phyloP scores from a whole-genome alignment of 2,797 vertebrate genomes.

The Sebastes matsubarae region DNA sequence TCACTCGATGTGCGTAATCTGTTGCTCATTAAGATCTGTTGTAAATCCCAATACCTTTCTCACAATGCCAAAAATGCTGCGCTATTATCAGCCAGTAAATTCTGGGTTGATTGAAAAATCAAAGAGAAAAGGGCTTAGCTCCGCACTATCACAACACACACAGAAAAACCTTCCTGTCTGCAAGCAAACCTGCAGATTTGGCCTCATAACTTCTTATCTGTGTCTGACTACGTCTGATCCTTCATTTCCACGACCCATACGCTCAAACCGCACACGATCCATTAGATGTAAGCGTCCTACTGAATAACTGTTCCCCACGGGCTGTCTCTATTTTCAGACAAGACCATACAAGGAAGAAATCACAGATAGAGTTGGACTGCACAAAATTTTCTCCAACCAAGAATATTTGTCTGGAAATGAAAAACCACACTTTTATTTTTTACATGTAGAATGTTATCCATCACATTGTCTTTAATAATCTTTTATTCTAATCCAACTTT shows the following conservation, averaged over 20 bases:
- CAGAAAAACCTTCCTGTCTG: background rate
- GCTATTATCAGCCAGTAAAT: slow-evolving; percentile 8
- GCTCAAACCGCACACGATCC: slow-evolving; percentile 51
- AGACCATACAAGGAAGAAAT: slow-evolving; percentile 4
- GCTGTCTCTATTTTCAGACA: slow-evolving; percentile 27
- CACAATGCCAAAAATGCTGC: background rate
- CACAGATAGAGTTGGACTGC: slow-evolving; percentile 2
- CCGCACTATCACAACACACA: background rate
- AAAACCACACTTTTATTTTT: background rate
- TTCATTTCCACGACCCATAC: slow-evolving; percentile 20
- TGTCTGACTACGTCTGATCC: slow-evolving; percentile 4
- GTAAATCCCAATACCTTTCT: slow-evolving; percentile 10
- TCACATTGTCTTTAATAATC: background rate
- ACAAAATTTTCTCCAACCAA: background rate
- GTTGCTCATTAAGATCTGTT: slow-evolving; percentile 19
- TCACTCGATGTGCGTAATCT: slow-evolving; percentile 13
- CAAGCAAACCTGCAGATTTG: slow-evolving; percentile 3
- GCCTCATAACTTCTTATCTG: slow-evolving; percentile 34
- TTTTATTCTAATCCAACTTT: background rate
- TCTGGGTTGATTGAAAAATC: slow-evolving; percentile 29
- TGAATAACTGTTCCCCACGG: slow-evolving; percentile 48
- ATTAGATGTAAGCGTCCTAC: slow-evolving; percentile 48
- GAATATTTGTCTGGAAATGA: background rate
- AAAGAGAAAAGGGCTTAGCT: slow-evolving; percentile 12
- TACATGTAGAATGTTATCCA: background rate